phyloP scores from a whole-genome alignment of 2,888 invertebrate species.

The Neria commutata region DNA sequence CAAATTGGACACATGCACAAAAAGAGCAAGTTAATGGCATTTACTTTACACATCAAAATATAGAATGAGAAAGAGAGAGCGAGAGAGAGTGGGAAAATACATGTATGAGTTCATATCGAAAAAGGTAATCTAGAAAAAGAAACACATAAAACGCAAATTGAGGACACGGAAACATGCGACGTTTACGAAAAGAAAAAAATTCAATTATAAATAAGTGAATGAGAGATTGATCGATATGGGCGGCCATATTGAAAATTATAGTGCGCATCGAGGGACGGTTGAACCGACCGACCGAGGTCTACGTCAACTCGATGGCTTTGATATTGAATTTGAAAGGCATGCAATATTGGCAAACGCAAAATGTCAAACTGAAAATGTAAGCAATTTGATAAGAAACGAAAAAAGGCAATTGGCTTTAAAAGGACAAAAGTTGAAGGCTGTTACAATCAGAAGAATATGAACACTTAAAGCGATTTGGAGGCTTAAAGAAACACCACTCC shows the following conservation, averaged over 20 bases:
- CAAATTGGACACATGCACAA: constrained; percentile 33
- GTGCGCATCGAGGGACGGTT: constrained; percentile 34
- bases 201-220: constrained; percentile 10
- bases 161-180: constrained; percentile 43
- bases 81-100: too few relatives aligned
- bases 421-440: background rate
- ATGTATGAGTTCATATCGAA: constrained; percentile 9
- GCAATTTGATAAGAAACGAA: constrained; percentile 7
- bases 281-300: too few relatives aligned
- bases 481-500: background rate
- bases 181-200: constrained; percentile 13
- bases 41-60: constrained; percentile 1
- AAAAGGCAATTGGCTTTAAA: background rate
- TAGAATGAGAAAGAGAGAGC: constrained; percentile 6
- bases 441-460: constrained; percentile 1
- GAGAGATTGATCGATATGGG: background rate
- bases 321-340: constrained; percentile 16
- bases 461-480: constrained; percentile 12
- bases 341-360: constrained; percentile 27
- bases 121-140: constrained; percentile 2
- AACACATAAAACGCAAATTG: constrained; percentile 30
- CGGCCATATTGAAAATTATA: constrained; percentile 46
- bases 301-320: too few relatives aligned
- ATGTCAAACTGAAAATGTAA: constrained; percentile 15
- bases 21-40: background rate